These are phyloP conservation scores for Ammodytes dubius DNA, from an alignment of 2,113 vertebrate genomes.

Conservation along the genomic window DNA sequence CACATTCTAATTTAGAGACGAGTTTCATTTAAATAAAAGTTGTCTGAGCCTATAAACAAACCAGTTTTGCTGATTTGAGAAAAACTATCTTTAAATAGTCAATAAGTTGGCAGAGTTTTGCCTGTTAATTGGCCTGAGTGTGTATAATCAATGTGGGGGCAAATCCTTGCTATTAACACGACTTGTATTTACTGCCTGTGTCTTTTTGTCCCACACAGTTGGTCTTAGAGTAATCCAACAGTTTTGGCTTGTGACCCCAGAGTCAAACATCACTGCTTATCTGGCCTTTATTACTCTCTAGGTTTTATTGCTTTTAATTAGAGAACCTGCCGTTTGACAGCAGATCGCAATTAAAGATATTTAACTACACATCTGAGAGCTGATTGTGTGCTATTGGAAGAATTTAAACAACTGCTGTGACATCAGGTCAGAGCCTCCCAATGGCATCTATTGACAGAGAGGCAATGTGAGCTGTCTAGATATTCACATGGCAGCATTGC, in stretches of 20 bases:
- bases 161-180: constrained; percentile 17
- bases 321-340: neutral
- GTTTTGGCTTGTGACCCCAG: constrained; percentile 3
- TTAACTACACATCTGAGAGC: constrained; percentile 20
- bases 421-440: neutral
- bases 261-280: neutral
- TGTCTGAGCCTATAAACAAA: constrained; percentile 30
- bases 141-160: constrained; percentile 26
- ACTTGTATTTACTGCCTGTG: neutral
- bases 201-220: constrained; percentile 2
- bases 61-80: constrained; percentile 22
- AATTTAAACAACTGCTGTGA: neutral
- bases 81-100: constrained; percentile 19
- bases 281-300: neutral
- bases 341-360: constrained; percentile 28
- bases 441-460: neutral
- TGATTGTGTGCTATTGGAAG: neutral
- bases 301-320: constrained; percentile 27
- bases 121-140: constrained; percentile 15
- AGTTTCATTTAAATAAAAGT: constrained; percentile 40
- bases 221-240: neutral
- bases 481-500: neutral
- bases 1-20: constrained; percentile 29
- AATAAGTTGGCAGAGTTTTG: constrained; percentile 1
- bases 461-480: neutral